A percentile compares a stretch with the other conserved stretches of the same genome.
Conservation (phyloP, 2,888 invertebrate genomes). For the Lacanobia oleracea region DNA sequence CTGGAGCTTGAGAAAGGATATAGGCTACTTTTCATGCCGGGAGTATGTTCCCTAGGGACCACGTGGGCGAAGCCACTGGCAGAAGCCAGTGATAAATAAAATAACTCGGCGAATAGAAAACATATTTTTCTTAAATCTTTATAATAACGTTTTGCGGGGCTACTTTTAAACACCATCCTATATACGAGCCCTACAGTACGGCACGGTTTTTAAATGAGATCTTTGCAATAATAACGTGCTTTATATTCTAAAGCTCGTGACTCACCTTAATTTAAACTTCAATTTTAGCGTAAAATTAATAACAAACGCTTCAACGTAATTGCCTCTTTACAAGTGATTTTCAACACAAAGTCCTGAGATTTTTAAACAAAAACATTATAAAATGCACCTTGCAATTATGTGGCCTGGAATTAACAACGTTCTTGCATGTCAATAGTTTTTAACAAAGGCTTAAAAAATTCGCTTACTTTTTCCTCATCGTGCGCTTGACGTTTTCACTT, state of each 20-base stretch:
- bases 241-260: constrained; percentile 48
- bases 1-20: too few species aligned
- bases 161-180: constrained; percentile 15
- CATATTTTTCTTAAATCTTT: constrained; percentile 11
- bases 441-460: constrained; percentile 65
- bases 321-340: constrained; percentile 64
- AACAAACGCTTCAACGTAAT: constrained; percentile 49
- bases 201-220: constrained; percentile 48
- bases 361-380: constrained; percentile 40
- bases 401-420: constrained; percentile 54
- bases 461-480: constrained; percentile 57
- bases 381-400: constrained; percentile 56
- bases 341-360: constrained; percentile 32
- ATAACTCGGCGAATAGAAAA: too few species aligned
- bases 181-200: not conserved
- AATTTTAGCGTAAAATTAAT: constrained; percentile 50
- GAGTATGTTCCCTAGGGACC: too few species aligned
- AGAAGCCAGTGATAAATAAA: too few species aligned
- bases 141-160: constrained; percentile 13
- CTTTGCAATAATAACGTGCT: constrained; percentile 52
- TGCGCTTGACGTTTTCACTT: constrained; percentile 64
- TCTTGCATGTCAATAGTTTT: constrained; percentile 72
- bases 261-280: constrained; percentile 46
- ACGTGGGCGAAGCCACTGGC: too few species aligned
- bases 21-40: too few species aligned